phyloP scores from a whole-genome alignment of 2,113 vertebrate genomes.

The Megaptera novaeangliae region DNA sequence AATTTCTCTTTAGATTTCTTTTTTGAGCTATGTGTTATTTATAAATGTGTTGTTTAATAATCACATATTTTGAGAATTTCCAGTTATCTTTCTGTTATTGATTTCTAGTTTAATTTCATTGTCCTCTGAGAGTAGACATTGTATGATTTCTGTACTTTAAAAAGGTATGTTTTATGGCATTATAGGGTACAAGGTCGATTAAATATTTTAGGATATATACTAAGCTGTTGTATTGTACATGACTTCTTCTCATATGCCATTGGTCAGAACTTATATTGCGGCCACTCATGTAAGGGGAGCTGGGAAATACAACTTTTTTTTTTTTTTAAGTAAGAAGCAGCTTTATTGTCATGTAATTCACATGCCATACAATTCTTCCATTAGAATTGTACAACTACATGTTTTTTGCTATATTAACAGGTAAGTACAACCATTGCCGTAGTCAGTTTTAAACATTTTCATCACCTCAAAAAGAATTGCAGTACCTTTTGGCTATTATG shows the following conservation, averaged over 20 bases:
- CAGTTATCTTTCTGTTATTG: background rate
- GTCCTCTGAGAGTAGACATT: background rate
- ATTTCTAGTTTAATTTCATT: background rate
- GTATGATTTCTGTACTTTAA: background rate
- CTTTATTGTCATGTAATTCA: background rate
- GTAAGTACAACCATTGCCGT: background rate
- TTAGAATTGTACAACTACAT: background rate
- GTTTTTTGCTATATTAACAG: background rate
- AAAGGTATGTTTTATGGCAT: background rate
- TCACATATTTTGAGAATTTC: background rate
- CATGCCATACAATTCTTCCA: background rate
- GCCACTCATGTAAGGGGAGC: background rate
- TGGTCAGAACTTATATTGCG: background rate
- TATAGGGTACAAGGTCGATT: background rate
- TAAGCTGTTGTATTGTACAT: background rate
- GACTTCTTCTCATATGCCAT: background rate
- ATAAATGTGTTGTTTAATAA: background rate
- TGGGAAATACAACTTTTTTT: background rate
- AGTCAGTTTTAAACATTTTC: background rate
- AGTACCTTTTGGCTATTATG: background rate
- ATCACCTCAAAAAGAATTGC: background rate
- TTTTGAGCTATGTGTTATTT: background rate
- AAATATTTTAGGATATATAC: background rate
- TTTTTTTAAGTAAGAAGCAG: background rate
- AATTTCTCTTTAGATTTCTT: background rate